Conservation (phyloP, 1,140 invertebrate genomes). For the Drosophila chauvacae region DNA sequence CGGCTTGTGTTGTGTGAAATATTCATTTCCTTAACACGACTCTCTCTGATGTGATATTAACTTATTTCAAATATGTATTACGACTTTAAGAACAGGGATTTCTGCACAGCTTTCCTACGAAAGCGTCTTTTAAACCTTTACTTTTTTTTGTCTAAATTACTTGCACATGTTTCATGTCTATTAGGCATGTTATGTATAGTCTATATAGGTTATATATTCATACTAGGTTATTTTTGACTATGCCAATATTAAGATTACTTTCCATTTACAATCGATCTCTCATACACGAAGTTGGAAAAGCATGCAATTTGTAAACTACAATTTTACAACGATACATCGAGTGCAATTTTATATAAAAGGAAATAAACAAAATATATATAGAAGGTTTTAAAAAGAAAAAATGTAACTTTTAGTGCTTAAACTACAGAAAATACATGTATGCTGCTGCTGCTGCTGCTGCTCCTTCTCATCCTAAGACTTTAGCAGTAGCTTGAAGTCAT, state of each 20-base stretch:
- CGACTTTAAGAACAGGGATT: conserved; percentile 8
- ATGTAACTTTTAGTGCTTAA: conserved; percentile 62
- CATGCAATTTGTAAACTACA: conserved; percentile 35
- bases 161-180: conserved; percentile 52
- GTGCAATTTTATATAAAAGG: conserved; percentile 35
- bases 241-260: conserved; percentile 51
- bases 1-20: too few species aligned
- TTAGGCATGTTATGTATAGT: conserved; percentile 40
- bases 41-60: conserved; percentile 46
- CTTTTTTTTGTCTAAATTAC: conserved; percentile 16
- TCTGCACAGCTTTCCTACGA: conserved; percentile 1
- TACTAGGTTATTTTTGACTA: conserved; percentile 50
- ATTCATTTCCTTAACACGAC: conserved; percentile 28
- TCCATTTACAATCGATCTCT: conserved; percentile 42
- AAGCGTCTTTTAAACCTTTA: neutral
- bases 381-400: conserved; percentile 32
- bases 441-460: conserved; percentile 1
- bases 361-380: conserved; percentile 41
- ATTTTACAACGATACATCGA: conserved; percentile 42
- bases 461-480: conserved; percentile 56
- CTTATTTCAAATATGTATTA: conserved; percentile 31
- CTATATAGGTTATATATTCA: conserved; percentile 40
- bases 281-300: conserved; percentile 12
- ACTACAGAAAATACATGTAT: conserved; percentile 46
- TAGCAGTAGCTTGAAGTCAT: conserved; percentile 80